Evolutionary conservation across 2,113 vertebrate species (phyloP), one percentile per base, ranked within the genome.

Genomic region (Solenodon paradoxus): DNA sequence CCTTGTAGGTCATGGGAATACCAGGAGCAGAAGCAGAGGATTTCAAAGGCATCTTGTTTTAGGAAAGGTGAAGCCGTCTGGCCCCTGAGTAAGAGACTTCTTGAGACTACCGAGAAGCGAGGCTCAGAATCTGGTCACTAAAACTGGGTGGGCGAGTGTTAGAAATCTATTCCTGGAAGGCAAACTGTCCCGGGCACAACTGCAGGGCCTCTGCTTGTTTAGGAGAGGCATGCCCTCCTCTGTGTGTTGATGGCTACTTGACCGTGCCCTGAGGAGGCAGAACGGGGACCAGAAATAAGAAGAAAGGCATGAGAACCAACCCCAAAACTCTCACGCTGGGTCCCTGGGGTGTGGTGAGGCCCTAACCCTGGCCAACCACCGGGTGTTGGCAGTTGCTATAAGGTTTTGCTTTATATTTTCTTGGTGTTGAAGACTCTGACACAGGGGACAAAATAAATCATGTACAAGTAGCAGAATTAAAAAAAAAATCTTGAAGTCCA

Each of bases 51-150:
- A 26, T 11, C 28, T 4, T 7, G 13, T 78, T 66, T 26, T 32
- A 12, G 35, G 74, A 30, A 66, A 42, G 53, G 30, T 53, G n/a
- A 49, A 40, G 6, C 3, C 4, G 2, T 35, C 7, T 15, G 47
- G 30, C 66, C 38, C 15, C 22, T 28, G 16, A 87, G 40, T 0
- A 0, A 0, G 0, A 47, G 0, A 0, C 84, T 13, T 47, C 40
- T 22, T 35, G 22, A 71, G 49, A 42, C 9, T 2, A 20, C 20
- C 66, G 26, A 22, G 83, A 42, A 24, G 64, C 5, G 28, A 35
- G 8, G 7, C 28, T n/a, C 22, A 12, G 69, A 64, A 75, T n/a
- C n/a, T n/a, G 30, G 30, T 30, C n/a, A 28, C 1, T 28, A 35
- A 24, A 55, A 35, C 47, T 3, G 22, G 22, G 28, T 11, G 8